Percentiles rank a stretch among this genome's conserved stretches.
These are phyloP conservation scores for Palythoa grandiflora DNA, from an alignment of 92 coral and sea anemone species.

Conservation along the genomic window DNA sequence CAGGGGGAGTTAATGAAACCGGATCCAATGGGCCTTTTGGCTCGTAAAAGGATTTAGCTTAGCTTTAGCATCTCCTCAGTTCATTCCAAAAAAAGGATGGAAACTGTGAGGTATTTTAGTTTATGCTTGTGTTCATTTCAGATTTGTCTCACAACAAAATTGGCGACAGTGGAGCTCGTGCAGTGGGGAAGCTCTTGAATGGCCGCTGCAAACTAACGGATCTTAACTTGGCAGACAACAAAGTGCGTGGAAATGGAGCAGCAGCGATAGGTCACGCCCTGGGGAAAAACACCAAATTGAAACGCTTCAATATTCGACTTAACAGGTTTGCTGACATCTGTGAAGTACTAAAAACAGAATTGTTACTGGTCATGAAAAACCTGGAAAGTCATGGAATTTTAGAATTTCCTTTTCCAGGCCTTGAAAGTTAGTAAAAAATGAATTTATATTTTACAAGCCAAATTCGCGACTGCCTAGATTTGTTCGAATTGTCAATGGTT, in stretches of 20 bases:
- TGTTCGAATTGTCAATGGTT: no score
- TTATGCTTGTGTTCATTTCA: slow-evolving; percentile 26
- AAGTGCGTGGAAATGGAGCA: slow-evolving; percentile 89
- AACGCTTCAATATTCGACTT: slow-evolving; percentile 78
- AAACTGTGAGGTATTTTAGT: background rate
- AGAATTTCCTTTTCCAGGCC: no score
- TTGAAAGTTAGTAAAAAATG: no score
- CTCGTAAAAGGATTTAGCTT: no score
- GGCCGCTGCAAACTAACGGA: slow-evolving; percentile 86
- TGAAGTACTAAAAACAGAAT: background rate
- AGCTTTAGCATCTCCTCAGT: background rate
- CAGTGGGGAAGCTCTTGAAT: slow-evolving; percentile 92
- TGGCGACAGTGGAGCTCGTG: slow-evolving; percentile 98
- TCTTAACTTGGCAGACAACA: slow-evolving; percentile 87
- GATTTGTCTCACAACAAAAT: slow-evolving; percentile 97
- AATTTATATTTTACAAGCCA: no score
- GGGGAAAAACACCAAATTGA: slow-evolving; percentile 83
- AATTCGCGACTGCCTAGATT: no score
- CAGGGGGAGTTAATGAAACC: no score
- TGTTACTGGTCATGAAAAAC: no score
- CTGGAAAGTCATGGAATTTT: no score
- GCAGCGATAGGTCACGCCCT: slow-evolving; percentile 96
- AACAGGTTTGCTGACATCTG: slow-evolving; percentile 64
- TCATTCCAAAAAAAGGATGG: background rate
- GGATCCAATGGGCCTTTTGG: no score